These are phyloP conservation scores for Himalopsyche tibetana DNA, from an alignment of 2,888 invertebrate genomes.

Conservation along the genomic window DNA sequence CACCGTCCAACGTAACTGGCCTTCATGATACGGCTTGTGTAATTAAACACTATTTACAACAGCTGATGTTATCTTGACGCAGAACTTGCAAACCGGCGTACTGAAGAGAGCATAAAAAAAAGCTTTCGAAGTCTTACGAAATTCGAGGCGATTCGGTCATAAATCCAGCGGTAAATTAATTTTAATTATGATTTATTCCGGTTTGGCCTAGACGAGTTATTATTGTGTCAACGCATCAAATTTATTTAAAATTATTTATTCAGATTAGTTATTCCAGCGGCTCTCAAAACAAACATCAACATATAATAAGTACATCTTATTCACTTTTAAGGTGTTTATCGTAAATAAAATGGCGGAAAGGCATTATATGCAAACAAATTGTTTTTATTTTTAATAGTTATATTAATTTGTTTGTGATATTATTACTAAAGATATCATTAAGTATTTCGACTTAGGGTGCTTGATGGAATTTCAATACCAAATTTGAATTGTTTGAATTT, in stretches of 20 bases:
- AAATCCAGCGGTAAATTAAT: constrained; percentile 53
- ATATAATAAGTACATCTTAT: not conserved
- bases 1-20: not conserved
- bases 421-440: too few relatives aligned
- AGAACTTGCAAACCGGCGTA: constrained; percentile 6
- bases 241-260: constrained; percentile 50
- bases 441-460: too few relatives aligned
- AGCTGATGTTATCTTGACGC: constrained; percentile 9
- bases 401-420: too few relatives aligned
- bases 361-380: too few relatives aligned
- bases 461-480: too few relatives aligned
- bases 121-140: constrained; percentile 41
- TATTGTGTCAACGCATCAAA: constrained; percentile 58
- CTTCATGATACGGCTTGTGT: constrained; percentile 26
- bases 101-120: constrained; percentile 6
- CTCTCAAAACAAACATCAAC: not conserved
- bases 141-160: constrained; percentile 37
- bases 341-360: too few relatives aligned
- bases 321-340: too few relatives aligned
- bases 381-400: too few relatives aligned
- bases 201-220: constrained; percentile 44
- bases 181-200: constrained; percentile 50
- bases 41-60: constrained; percentile 34
- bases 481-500: too few relatives aligned
- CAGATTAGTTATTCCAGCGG: not conserved